Evolutionary conservation across 2,888 invertebrate genomes (phyloP).

Genomic region (Dasysyrphus tricinctus): DNA sequence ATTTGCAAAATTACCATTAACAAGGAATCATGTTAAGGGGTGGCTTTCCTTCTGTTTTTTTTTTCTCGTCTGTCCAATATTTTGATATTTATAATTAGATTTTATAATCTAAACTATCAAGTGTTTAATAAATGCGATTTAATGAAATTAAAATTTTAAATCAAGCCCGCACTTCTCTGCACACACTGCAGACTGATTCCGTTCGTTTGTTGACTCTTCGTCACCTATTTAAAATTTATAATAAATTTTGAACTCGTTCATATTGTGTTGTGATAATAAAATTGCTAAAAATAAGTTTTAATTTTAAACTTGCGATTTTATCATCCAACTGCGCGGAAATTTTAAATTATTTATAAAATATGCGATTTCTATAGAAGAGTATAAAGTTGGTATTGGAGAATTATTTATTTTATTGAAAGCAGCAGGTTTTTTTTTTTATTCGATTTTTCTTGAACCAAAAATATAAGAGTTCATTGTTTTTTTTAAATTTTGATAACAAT

Average conservation of each 20-base stretch:
- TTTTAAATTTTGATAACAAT: constrained; percentile 26
- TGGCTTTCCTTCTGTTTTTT: background rate
- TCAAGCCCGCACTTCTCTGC: background rate
- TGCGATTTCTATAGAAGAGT: background rate
- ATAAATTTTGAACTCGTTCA: constrained; percentile 51
- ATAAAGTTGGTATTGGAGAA: background rate
- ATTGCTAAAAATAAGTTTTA: constrained; percentile 56
- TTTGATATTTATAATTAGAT: background rate
- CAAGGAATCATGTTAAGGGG: background rate
- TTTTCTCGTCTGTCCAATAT: background rate
- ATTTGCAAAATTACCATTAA: background rate
- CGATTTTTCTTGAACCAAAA: background rate
- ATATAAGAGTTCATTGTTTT: background rate
- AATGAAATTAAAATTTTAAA: background rate
- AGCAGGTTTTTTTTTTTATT: background rate
- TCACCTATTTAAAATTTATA: constrained; percentile 26
- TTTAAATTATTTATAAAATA: constrained; percentile 49
- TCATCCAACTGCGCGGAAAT: constrained; percentile 56
- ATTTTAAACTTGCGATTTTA: constrained; percentile 53
- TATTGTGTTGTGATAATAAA: constrained; percentile 66
- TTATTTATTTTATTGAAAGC: background rate
- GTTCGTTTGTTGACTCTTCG: constrained; percentile 5
- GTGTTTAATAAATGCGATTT: background rate
- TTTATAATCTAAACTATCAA: background rate
- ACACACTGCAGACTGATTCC: background rate